Base-by-base conservation (phyloP, 1,140 invertebrate species). In the Belonocnema kinseyi region DNA sequence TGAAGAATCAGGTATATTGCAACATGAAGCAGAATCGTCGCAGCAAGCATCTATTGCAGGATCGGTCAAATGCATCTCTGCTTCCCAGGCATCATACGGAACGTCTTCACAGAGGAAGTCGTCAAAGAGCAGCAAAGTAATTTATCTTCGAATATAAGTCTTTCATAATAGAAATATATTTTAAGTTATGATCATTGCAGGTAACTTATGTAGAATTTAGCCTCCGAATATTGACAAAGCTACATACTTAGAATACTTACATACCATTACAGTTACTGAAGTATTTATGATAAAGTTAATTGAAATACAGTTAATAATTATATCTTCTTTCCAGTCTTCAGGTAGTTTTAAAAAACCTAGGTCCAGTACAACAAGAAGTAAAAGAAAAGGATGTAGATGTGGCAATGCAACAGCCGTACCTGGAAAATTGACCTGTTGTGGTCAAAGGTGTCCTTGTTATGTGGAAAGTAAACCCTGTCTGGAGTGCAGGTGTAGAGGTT, bases 391-490 rank as follows among this genome's bases (percentile, higher is more conserved):
- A 13, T 98, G 97, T 89, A 93, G 97, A 78, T 98, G 97, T 93
- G 97, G 97, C n/a, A 96, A 97, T 91, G 96, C 96, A 17, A 97
- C 97, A 1, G 93, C 95, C 10, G 95, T 95, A 78, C 97, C 97
- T 14, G 97, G 96, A 13, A 98, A 97, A 89, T 89, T 98, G 71
- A 98, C 97, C 0, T 98, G 97, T 90, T 97, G 97, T 89, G 97
- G 97, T 4, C 97, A 98, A 88, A 92, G 97, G 78, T 98, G 97
- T 92, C 96, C 97, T 0, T 98, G 97, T 92, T 98, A 98, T 91
- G 96, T 96, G 74, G 96, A 95, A 84, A 95, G 94, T 85, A 97
- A 96, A 90, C 94, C 96, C 13, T 98, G 97, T 87, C 92, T 95
- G 50, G 96, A 96, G 80, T 98, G 97, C 90, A 95, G 95, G 88